These are phyloP conservation scores for Limnephilus marmoratus DNA, from an alignment of 2,888 invertebrate genomes.

Conservation along the genomic window DNA sequence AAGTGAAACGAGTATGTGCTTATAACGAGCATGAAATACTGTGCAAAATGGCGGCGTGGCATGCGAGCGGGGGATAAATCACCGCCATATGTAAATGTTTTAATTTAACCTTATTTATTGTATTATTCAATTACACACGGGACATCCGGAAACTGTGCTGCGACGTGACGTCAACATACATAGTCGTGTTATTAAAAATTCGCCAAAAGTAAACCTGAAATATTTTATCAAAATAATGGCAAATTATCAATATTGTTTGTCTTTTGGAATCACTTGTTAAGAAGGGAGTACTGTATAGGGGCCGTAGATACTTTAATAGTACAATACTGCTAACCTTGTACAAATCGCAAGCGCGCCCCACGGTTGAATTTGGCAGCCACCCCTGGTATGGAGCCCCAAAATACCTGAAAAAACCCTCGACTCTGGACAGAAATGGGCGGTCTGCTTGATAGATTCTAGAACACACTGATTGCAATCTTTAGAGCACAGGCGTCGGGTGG, in stretches of 20 bases:
- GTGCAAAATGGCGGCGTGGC: slow-evolving; percentile 50
- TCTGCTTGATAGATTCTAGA: too few relatives aligned
- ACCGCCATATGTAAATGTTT: slow-evolving; percentile 60
- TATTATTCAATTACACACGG: slow-evolving; percentile 50
- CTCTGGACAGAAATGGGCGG: too few relatives aligned
- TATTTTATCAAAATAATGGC: not conserved
- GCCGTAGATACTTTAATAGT: too few relatives aligned
- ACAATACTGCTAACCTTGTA: too few relatives aligned
- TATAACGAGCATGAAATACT: slow-evolving; percentile 47
- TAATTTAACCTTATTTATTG: slow-evolving; percentile 55
- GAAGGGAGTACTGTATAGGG: too few relatives aligned
- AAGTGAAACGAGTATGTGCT: slow-evolving; percentile 47
- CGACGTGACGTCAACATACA: slow-evolving; percentile 2
- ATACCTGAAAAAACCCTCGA: too few relatives aligned
- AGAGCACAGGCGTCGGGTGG: too few relatives aligned
- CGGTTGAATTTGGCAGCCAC: too few relatives aligned
- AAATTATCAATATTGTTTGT: not conserved
- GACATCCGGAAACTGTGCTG: slow-evolving; percentile 47
- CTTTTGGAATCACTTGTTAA: not conserved
- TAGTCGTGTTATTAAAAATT: not conserved
- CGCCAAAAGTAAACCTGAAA: not conserved
- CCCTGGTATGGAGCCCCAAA: too few relatives aligned
- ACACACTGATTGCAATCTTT: too few relatives aligned
- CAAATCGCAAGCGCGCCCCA: too few relatives aligned
- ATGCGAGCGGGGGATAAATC: slow-evolving; percentile 55